A percentile compares a stretch with the other conserved stretches of the same genome.
phyloP scores from a whole-genome alignment of 2,888 invertebrate species.

The Phortica okadai region DNA sequence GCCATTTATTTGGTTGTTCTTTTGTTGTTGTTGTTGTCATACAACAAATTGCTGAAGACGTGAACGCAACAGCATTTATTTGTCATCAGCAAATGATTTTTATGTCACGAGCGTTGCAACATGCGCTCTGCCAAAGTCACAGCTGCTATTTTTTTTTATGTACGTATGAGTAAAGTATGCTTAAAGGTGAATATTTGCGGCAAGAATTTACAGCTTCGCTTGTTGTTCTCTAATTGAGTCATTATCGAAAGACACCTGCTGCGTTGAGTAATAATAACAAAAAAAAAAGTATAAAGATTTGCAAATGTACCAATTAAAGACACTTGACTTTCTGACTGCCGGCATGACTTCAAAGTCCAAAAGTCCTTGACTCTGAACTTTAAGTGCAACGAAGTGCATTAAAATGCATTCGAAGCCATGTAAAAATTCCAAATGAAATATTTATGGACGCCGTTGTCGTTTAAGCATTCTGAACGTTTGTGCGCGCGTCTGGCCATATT shows the following conservation, averaged over 20 bases:
- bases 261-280: neutral
- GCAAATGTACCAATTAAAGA: neutral
- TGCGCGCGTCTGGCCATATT: constrained; percentile 20
- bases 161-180: neutral
- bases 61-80: constrained; percentile 24
- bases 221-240: constrained; percentile 14
- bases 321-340: neutral
- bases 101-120: constrained; percentile 21
- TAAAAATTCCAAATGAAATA: neutral
- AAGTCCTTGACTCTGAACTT: constrained; percentile 46
- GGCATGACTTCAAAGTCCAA: neutral
- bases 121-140: neutral
- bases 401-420: neutral
- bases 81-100: constrained; percentile 24
- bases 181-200: neutral
- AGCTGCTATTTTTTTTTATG: neutral
- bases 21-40: constrained; percentile 2
- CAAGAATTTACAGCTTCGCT: neutral
- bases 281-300: neutral
- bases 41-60: constrained; percentile 21
- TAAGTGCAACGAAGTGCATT: neutral
- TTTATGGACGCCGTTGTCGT: neutral
- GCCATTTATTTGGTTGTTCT: constrained; percentile 24
- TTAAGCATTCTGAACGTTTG: constrained; percentile 21
- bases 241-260: constrained; percentile 22